Conservation (phyloP, 2,113 vertebrate genomes). For the Orthonyx spaldingii region DNA sequence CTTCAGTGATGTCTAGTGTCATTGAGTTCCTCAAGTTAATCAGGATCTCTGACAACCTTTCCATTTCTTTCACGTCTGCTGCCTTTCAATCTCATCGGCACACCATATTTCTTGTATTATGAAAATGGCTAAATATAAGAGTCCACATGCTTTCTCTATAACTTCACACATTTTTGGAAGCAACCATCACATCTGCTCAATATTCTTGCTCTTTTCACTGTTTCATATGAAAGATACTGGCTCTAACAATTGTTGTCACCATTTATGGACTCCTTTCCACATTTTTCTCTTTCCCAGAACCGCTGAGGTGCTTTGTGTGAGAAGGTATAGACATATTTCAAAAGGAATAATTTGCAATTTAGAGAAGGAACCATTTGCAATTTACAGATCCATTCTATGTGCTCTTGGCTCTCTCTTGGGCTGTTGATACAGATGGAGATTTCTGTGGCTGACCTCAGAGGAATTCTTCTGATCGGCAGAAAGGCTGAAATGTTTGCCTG, state of each 20-base stretch:
- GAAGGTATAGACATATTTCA: neutral
- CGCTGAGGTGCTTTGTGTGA: rapidly evolving
- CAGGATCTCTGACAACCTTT: neutral
- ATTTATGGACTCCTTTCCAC: neutral
- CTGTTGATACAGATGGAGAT: neutral
- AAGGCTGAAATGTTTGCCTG: neutral
- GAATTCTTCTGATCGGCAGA: neutral
- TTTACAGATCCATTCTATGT: neutral
- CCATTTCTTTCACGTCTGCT: neutral
- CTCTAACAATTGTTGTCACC: neutral
- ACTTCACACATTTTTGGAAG: neutral
- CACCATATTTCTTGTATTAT: neutral
- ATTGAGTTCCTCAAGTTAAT: neutral
- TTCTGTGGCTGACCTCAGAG: conserved; percentile 12
- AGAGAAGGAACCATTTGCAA: neutral
- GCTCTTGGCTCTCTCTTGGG: neutral
- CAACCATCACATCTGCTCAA: neutral
- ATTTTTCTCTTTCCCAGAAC: neutral
- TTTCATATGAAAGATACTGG: neutral
- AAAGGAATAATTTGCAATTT: neutral
- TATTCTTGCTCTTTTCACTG: neutral
- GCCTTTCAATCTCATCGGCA: neutral
- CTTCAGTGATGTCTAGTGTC: neutral
- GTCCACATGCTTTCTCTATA: neutral
- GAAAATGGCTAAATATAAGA: neutral